Conservation (phyloP, 2,797 vertebrate species). For the Adelosebastes latens region DNA sequence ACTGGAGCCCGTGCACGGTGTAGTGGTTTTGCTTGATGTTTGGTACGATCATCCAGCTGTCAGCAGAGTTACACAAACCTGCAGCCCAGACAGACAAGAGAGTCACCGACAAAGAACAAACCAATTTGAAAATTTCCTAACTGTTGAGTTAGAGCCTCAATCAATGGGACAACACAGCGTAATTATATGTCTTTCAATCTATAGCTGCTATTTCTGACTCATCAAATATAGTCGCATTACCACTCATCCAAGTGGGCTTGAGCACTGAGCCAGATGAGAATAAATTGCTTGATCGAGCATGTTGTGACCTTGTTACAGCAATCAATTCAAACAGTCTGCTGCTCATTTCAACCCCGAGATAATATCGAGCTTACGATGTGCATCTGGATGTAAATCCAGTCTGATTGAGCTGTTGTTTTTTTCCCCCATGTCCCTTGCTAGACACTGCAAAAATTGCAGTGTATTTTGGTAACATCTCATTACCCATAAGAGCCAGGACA, state of each 20-base stretch:
- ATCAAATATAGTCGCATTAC: conserved; percentile 33
- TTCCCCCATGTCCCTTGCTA: neutral
- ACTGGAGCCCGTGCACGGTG: conserved; percentile 97
- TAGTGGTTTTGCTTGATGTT: conserved; percentile 99
- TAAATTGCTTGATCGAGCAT: conserved; percentile 66
- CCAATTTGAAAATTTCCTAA: neutral
- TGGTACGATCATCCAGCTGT: conserved; percentile 99
- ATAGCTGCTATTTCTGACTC: conserved; percentile 41
- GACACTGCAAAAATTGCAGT: conserved; percentile 16
- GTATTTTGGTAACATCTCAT: conserved; percentile 56
- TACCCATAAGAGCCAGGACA: conserved; percentile 33
- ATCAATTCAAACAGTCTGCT: conserved; percentile 60
- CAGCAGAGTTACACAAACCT: conserved; percentile 98
- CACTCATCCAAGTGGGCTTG: conserved; percentile 26
- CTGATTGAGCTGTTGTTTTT: conserved; percentile 35
- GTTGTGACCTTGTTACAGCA: conserved; percentile 61
- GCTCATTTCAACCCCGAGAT: conserved; percentile 37
- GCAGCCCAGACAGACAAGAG: conserved; percentile 41
- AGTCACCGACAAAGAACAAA: conserved; percentile 18
- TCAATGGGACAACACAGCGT: conserved; percentile 1
- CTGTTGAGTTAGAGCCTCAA: neutral
- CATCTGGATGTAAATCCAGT: conserved; percentile 47
- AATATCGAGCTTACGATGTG: conserved; percentile 35
- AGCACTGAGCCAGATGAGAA: conserved; percentile 54
- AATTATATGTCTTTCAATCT: conserved; percentile 23